phyloP scores from a whole-genome alignment of 2,888 invertebrate genomes.

The Cheilosia impressa region DNA sequence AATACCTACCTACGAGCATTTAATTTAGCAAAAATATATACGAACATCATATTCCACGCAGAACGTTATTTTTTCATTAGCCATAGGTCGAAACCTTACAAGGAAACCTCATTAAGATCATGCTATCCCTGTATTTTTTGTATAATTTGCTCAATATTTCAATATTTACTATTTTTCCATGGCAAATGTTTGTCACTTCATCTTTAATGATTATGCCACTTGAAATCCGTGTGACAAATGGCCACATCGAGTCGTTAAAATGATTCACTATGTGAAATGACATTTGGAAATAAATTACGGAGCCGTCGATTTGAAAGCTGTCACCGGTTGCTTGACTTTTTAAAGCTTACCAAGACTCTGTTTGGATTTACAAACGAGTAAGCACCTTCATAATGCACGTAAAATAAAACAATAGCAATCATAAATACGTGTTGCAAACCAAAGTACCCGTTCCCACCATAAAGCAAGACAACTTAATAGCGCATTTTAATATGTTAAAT shows the following conservation, averaged over 20 bases:
- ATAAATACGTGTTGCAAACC: conserved; percentile 21
- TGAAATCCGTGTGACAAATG: too few species aligned
- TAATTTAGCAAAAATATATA: too few species aligned
- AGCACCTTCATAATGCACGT: conserved; percentile 21
- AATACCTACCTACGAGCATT: too few species aligned
- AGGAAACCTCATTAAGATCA: too few species aligned
- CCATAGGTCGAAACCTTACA: too few species aligned
- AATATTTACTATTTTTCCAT: too few species aligned
- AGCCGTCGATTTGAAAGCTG: not conserved
- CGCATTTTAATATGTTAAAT: conserved; percentile 51
- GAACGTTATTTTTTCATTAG: too few species aligned
- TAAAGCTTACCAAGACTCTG: conserved; percentile 3
- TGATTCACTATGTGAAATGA: not conserved
- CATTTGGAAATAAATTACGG: not conserved
- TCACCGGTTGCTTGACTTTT: not conserved
- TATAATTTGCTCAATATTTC: too few species aligned
- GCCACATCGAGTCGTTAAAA: not conserved
- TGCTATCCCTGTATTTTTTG: too few species aligned
- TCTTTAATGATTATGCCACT: too few species aligned
- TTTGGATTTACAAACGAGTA: not conserved
- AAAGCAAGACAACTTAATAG: conserved; percentile 36
- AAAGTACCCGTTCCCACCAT: conserved; percentile 11
- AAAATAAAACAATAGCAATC: not conserved
- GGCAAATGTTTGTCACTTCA: too few species aligned
- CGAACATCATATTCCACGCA: too few species aligned